Evolutionary conservation across 2,888 invertebrate genomes (phyloP).

Genomic region (Smittia aterrima): DNA sequence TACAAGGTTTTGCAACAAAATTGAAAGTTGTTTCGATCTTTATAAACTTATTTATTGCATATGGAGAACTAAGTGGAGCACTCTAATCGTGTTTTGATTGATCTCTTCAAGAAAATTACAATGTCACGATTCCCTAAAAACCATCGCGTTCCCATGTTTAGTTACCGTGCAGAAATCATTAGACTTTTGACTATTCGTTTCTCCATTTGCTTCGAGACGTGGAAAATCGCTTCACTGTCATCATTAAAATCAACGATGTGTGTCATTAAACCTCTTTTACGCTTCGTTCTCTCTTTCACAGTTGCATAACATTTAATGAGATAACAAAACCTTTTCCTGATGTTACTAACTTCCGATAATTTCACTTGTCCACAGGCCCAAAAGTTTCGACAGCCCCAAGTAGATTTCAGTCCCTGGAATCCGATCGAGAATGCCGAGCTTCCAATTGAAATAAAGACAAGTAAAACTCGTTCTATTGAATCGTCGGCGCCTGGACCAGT

Average conservation of each 20-base stretch:
- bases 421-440: neutral
- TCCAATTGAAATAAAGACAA: conserved; percentile 15
- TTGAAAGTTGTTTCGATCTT: conserved; percentile 15
- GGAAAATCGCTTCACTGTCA: conserved; percentile 14
- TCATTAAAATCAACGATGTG: conserved; percentile 21
- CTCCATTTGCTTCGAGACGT: neutral
- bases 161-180: neutral
- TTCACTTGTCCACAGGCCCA: neutral
- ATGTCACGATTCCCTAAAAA: conserved; percentile 24
- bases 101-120: neutral
- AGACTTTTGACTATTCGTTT: neutral
- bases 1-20: neutral
- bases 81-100: conserved; percentile 16
- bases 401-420: conserved; percentile 35
- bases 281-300: conserved; percentile 22
- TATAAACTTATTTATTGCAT: neutral
- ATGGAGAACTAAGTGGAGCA: conserved; percentile 1
- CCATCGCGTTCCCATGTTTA: neutral
- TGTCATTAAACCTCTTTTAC: conserved; percentile 25
- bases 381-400: conserved; percentile 13
- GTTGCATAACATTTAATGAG: neutral
- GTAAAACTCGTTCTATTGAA: conserved; percentile 23
- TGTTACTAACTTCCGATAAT: neutral
- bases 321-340: neutral
- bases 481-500: conserved; percentile 2